phyloP scores from a whole-genome alignment of 2,888 invertebrate species.

The Eretmocerus hayati region DNA sequence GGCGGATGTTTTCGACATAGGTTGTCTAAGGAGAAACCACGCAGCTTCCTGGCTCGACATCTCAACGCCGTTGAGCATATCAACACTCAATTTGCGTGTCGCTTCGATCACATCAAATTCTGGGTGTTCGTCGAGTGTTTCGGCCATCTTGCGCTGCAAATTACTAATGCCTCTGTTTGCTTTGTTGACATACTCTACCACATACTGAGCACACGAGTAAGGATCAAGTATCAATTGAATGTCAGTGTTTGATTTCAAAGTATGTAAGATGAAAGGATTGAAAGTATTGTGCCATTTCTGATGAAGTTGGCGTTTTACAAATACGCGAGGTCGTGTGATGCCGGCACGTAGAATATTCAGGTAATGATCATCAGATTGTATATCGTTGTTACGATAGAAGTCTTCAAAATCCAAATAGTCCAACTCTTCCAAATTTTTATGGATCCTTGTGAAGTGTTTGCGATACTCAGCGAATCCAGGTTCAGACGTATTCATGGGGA shows the following conservation, averaged over 20 bases:
- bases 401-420: conserved; percentile 22
- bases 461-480: conserved; percentile 8
- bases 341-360: conserved; percentile 26
- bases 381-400: conserved; percentile 24
- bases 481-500: conserved; percentile 23
- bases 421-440: conserved; percentile 21
- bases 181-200: conserved; percentile 27
- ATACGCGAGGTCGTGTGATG: conserved; percentile 24
- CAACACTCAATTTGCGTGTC: conserved; percentile 31
- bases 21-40: conserved; percentile 44
- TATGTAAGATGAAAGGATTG: conserved; percentile 26
- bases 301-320: conserved; percentile 22
- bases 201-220: conserved; percentile 25
- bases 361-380: conserved; percentile 30
- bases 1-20: conserved; percentile 40
- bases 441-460: conserved; percentile 14
- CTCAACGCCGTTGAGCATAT: conserved; percentile 37
- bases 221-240: conserved; percentile 15
- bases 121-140: conserved; percentile 33
- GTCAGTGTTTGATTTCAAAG: conserved; percentile 25
- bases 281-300: conserved; percentile 28
- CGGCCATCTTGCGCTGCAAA: conserved; percentile 24
- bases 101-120: conserved; percentile 34
- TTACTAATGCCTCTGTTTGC: conserved; percentile 27
- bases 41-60: conserved; percentile 44